Conservation (phyloP, 2,113 vertebrate species). For the Eurystomus gularis region DNA sequence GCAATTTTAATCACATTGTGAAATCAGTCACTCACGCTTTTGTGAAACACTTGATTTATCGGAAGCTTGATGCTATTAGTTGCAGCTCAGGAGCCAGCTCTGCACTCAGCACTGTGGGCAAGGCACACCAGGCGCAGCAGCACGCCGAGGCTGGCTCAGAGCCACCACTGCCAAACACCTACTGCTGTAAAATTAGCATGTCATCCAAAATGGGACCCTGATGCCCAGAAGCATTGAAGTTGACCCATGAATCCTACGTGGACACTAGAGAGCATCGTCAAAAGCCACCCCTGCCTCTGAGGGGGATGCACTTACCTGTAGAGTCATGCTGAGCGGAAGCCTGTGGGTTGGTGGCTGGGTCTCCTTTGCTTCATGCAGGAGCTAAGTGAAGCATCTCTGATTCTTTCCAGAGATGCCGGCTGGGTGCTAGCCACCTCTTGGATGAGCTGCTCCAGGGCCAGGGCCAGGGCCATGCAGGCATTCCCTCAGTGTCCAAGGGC, state of each 20-base stretch:
- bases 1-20: constrained; percentile 46
- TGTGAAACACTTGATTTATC: constrained; percentile 49
- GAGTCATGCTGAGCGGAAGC: neutral
- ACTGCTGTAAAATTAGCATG: neutral
- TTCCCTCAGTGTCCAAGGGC: neutral
- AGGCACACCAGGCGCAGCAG: accelerated
- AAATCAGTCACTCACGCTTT: constrained; percentile 30
- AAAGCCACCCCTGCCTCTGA: neutral
- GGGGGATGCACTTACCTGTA: neutral
- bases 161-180: neutral
- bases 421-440: neutral
- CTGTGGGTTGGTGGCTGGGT: neutral
- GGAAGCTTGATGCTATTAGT: neutral
- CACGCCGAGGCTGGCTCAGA: neutral
- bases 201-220: neutral
- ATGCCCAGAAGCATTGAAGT: neutral
- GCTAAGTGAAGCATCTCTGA: neutral
- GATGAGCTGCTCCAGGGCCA: neutral
- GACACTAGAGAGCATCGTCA: neutral
- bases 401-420: neutral
- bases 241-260: neutral
- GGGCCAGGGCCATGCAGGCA: neutral
- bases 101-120: neutral
- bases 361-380: neutral
- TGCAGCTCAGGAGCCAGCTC: neutral